Percentiles rank a stretch among this genome's conserved stretches.
These are phyloP conservation scores for Alosa sapidissima DNA, from an alignment of 2,797 vertebrate species.

Conservation along the genomic window DNA sequence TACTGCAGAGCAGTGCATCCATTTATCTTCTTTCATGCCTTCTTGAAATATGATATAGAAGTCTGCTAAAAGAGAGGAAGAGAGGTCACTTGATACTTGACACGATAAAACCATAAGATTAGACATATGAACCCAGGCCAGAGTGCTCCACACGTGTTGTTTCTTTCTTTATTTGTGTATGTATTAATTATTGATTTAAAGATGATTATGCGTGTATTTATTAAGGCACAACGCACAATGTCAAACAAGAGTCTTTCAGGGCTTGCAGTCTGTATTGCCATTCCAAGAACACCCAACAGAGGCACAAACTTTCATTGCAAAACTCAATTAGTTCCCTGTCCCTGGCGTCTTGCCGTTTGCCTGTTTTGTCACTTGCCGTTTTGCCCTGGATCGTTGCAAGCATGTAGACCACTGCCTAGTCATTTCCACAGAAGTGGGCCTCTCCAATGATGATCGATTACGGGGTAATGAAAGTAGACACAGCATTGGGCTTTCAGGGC, in stretches of 20 bases:
- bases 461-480: constrained; percentile 57
- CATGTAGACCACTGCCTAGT: constrained; percentile 50
- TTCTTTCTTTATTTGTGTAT: not conserved
- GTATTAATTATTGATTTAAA: too few species aligned
- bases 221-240: not conserved
- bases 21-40: not conserved
- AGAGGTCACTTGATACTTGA: not conserved
- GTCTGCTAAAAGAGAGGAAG: not conserved
- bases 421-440: constrained; percentile 50
- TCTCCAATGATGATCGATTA: constrained; percentile 64
- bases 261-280: not conserved
- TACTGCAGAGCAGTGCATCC: not conserved
- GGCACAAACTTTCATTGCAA: not conserved
- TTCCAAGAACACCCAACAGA: not conserved
- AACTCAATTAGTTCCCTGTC: constrained; percentile 31
- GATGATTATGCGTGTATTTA: too few species aligned
- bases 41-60: not conserved
- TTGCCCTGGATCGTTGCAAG: constrained; percentile 40
- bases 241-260: not conserved
- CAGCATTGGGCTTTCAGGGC: constrained; percentile 55
- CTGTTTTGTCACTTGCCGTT: constrained; percentile 40
- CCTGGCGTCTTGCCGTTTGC: not conserved
- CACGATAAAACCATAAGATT: not conserved
- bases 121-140: not conserved
- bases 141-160: not conserved